phyloP scores from a whole-genome alignment of 2,113 vertebrate species.

The Tapirus terrestris region DNA sequence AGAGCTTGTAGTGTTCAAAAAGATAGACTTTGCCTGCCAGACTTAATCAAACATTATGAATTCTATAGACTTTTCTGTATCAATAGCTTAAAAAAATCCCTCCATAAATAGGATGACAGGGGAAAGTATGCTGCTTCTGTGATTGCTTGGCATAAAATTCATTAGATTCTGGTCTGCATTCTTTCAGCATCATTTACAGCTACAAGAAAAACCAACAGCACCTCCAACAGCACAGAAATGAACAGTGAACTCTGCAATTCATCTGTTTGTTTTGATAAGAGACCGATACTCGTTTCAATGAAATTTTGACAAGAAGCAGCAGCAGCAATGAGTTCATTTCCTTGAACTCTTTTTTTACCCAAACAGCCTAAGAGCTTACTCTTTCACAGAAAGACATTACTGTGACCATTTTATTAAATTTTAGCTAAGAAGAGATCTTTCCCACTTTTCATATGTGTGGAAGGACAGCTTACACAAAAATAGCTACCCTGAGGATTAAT shows the following conservation, averaged over 20 bases:
- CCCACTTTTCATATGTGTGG: neutral
- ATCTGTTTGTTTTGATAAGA: constrained; percentile 79
- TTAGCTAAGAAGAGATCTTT: neutral
- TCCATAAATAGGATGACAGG: constrained; percentile 58
- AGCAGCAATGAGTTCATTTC: constrained; percentile 74
- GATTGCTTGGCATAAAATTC: constrained; percentile 78
- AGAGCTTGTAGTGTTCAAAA: constrained; percentile 48
- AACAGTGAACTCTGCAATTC: constrained; percentile 68
- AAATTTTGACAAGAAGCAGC: constrained; percentile 33
- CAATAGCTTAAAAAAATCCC: constrained; percentile 61
- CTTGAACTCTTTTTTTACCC: constrained; percentile 41
- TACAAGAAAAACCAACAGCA: constrained; percentile 77
- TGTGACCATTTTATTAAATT: constrained; percentile 46
- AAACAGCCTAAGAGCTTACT: neutral
- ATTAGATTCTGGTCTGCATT: constrained; percentile 64
- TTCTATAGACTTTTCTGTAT: constrained; percentile 72
- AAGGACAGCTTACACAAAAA: neutral
- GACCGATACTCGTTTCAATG: constrained; percentile 59
- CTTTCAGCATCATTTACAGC: constrained; percentile 71
- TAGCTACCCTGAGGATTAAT: neutral
- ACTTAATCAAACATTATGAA: constrained; percentile 65
- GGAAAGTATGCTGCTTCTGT: constrained; percentile 55
- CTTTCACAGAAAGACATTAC: constrained; percentile 6
- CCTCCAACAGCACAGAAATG: constrained; percentile 74
- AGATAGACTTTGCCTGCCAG: constrained; percentile 17